Percentiles rank a stretch among this genome's conserved stretches.
phyloP scores from a whole-genome alignment of 2,797 vertebrate species.

The Paedocypris micromegethes region DNA sequence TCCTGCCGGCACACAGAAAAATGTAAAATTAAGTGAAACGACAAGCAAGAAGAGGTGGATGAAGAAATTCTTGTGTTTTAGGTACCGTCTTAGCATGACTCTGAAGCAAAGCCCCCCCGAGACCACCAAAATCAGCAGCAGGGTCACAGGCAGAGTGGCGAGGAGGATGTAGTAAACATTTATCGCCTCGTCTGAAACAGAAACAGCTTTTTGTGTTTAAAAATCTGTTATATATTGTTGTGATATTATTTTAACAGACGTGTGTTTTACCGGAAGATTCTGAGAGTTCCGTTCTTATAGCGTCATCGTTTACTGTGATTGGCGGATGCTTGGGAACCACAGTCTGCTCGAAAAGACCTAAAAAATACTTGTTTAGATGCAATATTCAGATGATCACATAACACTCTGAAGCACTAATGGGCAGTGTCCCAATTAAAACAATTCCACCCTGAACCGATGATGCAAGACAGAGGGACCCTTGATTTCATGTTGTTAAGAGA shows the following conservation, averaged over 20 bases:
- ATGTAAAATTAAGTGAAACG: background rate
- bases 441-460: too few species aligned
- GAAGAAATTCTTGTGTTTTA: constrained; percentile 1
- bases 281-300: constrained; percentile 61
- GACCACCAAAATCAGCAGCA: constrained; percentile 69
- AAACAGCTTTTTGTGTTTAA: constrained; percentile 43
- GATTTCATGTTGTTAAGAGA: too few species aligned
- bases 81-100: constrained; percentile 76
- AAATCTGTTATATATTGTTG: too few species aligned
- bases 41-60: constrained; percentile 1
- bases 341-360: constrained; percentile 52
- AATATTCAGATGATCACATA: too few species aligned
- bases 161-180: constrained; percentile 79
- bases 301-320: constrained; percentile 59
- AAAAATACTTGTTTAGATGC: constrained; percentile 15
- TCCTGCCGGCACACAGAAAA: constrained; percentile 60
- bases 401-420: too few species aligned
- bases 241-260: too few species aligned
- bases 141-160: constrained; percentile 71
- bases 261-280: constrained; percentile 72
- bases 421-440: too few species aligned
- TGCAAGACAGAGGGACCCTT: too few species aligned
- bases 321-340: constrained; percentile 55
- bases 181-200: constrained; percentile 64
- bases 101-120: constrained; percentile 74